A percentile compares a stretch with the other conserved stretches of the same genome.
These are phyloP conservation scores for Felis catus DNA, from an alignment of 2,113 vertebrate species.

Conservation along the genomic window DNA sequence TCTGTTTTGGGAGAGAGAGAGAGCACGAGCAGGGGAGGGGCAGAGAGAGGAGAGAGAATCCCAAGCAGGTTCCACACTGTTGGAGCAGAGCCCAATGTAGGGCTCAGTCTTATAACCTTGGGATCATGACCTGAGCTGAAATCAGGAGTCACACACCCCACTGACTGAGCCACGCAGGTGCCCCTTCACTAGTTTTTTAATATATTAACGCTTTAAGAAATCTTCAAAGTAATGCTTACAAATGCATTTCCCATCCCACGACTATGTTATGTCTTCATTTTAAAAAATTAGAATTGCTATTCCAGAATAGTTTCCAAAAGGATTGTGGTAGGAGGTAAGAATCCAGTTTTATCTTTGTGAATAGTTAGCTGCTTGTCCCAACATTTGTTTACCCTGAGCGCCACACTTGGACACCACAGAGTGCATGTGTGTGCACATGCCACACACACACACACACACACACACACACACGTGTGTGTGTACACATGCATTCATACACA, in stretches of 20 bases:
- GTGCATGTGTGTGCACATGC: background rate
- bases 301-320: background rate
- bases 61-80: background rate
- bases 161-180: background rate
- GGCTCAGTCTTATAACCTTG: background rate
- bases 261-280: background rate
- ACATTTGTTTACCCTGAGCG: background rate
- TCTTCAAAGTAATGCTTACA: background rate
- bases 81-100: background rate
- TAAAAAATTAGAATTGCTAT: background rate
- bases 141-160: background rate
- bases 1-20: no score
- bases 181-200: background rate
- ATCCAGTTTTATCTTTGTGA: background rate
- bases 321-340: background rate
- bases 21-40: no score
- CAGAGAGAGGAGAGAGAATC: no score
- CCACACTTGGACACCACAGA: accelerated
- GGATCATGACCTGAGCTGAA: background rate
- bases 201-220: background rate
- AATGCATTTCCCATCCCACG: background rate
- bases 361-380: background rate
- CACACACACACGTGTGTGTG: accelerated
- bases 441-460: no score
- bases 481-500: no score